Conservation (phyloP, 2,888 invertebrate species). For the Trachelus stipa region DNA sequence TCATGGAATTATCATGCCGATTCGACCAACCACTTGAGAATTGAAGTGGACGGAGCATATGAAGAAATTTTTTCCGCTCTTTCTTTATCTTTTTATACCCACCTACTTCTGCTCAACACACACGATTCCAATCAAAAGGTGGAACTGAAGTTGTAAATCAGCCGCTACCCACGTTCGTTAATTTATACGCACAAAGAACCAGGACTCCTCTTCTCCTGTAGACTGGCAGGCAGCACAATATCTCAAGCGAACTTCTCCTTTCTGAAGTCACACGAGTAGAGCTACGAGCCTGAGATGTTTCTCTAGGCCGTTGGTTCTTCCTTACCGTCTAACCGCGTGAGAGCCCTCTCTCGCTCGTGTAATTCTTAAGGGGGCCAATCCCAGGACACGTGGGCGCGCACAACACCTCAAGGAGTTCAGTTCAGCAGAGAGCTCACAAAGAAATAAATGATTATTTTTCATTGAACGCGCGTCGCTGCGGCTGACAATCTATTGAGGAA, state of each 20-base stretch:
- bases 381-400: not conserved
- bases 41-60: not conserved
- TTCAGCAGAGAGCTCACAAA: constrained; percentile 12
- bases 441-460: constrained; percentile 29
- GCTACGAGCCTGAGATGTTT: not conserved
- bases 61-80: not conserved
- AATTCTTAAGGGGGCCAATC: not conserved
- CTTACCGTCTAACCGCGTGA: not conserved
- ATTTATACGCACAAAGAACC: constrained; percentile 1
- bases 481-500: constrained; percentile 30
- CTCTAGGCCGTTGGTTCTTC: not conserved
- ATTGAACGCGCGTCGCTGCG: constrained; percentile 14
- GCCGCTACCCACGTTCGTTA: not conserved
- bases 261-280: not conserved
- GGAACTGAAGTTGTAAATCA: constrained; percentile 4
- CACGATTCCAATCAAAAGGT: not conserved
- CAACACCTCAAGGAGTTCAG: not conserved
- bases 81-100: not conserved
- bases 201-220: not conserved
- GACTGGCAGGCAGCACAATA: not conserved
- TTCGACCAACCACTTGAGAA: not conserved
- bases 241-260: not conserved
- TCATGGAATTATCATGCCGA: not conserved
- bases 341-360: not conserved
- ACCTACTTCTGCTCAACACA: not conserved